Conservation (phyloP, 2,113 vertebrate species). For the Sceloporus tristichus region DNA sequence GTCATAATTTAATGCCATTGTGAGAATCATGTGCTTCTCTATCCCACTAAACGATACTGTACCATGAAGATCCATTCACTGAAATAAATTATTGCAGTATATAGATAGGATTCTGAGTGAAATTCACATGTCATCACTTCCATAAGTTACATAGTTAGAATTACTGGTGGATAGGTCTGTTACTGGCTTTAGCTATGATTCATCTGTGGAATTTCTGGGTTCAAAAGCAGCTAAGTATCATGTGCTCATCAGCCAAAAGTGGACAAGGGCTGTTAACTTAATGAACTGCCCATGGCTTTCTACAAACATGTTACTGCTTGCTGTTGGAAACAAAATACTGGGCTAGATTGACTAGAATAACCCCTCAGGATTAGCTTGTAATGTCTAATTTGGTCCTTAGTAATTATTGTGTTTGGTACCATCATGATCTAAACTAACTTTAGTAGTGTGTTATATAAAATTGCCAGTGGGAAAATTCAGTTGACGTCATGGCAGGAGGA, state of each 20-base stretch:
- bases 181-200: not conserved
- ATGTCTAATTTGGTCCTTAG: not conserved
- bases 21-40: not conserved
- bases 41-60: not conserved
- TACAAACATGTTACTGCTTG: not conserved
- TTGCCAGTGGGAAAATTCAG: not conserved
- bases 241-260: not conserved
- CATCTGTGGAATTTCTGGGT: not conserved
- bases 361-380: not conserved
- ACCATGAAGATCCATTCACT: not conserved
- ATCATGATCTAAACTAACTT: not conserved
- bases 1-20: not conserved
- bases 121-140: not conserved
- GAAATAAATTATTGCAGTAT: not conserved
- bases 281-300: not conserved
- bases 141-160: not conserved
- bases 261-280: not conserved
- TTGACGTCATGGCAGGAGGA: not conserved
- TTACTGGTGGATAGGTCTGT: not conserved
- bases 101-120: not conserved
- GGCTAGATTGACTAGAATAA: not conserved
- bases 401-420: not conserved
- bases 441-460: not conserved
- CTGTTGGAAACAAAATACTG: not conserved
- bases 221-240: not conserved